Base-by-base conservation (phyloP, 2,797 vertebrate genomes). In the Rhinatrema bivittatum region DNA sequence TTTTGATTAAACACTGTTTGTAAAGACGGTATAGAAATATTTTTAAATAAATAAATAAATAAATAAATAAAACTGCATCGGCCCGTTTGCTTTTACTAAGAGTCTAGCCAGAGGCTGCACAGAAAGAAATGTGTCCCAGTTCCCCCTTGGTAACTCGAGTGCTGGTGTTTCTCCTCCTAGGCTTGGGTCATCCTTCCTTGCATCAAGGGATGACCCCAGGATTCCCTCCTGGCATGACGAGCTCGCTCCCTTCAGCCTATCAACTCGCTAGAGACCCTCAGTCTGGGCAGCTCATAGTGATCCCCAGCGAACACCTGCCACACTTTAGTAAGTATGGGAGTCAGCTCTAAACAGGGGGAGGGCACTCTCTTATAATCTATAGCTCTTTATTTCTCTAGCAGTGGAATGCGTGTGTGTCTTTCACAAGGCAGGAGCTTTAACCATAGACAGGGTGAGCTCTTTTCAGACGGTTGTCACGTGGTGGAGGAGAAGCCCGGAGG, bases 221-320 rank as follows among this genome's bases (percentile, higher is more conserved):
- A 8, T 96, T 96, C 53, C 86, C 90, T 1, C 79, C 90, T 2
- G 67, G 91, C 32, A 72, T 97, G 64, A 84, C 79, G 14, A 84
- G 89, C 56, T 89, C 94, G 20, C 81, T 99, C 29, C 87, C 93
- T 2, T 85, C 91, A 0, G 74, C 91, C 9, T 99, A 95, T 81
- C 94, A 96, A 81, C 93, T 98, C 60, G 91, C 90, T 49, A 82
- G 93, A 55, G 96, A 99, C 62, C 91, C 96, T 0, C 94, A 97
- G 67, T 93, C 93, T 0, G 95, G 95, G 41, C 95, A 98, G 70
- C 83, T 98, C 24, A 79, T 99, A 20, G 89, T 98, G 68, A 93
- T 99, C 53, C 89, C 92, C 28, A 86, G 92, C 0, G 96, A 99
- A 57, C 95, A 96, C 74, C 79, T 98, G 70, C 82, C 88, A 39